Conservation (phyloP, 2,113 vertebrate genomes). For the Podiceps cristatus region DNA sequence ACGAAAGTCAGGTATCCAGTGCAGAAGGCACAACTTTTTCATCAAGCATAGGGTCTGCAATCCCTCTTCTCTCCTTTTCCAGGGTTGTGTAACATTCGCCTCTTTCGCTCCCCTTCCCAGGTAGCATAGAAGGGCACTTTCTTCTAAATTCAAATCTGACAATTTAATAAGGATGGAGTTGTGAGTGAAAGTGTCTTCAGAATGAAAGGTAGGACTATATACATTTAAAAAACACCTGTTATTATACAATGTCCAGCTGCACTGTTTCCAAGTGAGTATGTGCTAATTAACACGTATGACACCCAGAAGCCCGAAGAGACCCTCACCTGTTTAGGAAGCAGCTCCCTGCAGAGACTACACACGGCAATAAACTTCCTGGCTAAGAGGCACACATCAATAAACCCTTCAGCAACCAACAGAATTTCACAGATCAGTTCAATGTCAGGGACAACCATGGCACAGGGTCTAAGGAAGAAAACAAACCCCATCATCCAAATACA, state of each 20-base stretch:
- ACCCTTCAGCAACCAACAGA: constrained; percentile 84
- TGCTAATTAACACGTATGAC: neutral
- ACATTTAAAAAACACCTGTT: neutral
- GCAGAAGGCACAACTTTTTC: neutral
- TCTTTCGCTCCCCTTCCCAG: neutral
- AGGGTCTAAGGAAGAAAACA: constrained; percentile 73
- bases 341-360: constrained; percentile 81
- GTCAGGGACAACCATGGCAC: constrained; percentile 86
- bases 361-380: constrained; percentile 84
- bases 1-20: neutral
- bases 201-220: neutral
- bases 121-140: neutral
- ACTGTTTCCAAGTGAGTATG: neutral
- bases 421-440: constrained; percentile 88
- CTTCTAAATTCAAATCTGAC: neutral
- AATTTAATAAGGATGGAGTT: neutral
- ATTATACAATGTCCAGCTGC: neutral
- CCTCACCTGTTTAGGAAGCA: constrained; percentile 87
- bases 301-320: neutral
- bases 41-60: neutral
- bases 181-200: neutral
- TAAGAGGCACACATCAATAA: constrained; percentile 76
- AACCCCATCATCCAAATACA: neutral
- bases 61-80: neutral
- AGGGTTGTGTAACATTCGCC: neutral